These are phyloP conservation scores for Siphamia tubifer DNA, from an alignment of 2,113 vertebrate genomes.

Conservation along the genomic window DNA sequence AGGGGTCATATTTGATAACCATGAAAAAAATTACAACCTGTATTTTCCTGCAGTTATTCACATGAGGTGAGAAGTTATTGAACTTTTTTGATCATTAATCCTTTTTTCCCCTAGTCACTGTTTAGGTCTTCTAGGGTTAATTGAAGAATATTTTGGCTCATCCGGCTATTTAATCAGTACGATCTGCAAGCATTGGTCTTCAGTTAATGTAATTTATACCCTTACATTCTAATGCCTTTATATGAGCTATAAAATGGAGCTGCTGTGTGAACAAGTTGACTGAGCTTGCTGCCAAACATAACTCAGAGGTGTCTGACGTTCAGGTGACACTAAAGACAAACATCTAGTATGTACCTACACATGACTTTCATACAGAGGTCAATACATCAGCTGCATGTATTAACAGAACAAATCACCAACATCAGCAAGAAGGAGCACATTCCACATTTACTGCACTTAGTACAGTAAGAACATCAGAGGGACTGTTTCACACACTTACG, in stretches of 20 bases:
- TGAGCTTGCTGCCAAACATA: neutral
- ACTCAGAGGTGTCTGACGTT: neutral
- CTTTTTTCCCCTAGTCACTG: too few species aligned
- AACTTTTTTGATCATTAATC: too few species aligned
- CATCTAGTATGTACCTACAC: neutral
- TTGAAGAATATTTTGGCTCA: too few species aligned
- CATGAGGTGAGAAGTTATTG: too few species aligned
- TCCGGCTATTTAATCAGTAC: too few species aligned
- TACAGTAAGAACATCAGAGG: neutral
- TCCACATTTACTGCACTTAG: neutral
- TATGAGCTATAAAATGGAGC: too few species aligned
- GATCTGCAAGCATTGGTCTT: neutral
- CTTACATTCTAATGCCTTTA: neutral
- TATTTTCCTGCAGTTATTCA: too few species aligned
- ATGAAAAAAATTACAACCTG: too few species aligned
- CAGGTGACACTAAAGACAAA: constrained; percentile 1
- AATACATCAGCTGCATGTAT: neutral
- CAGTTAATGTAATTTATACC: neutral
- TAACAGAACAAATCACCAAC: neutral
- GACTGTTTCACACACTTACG: neutral
- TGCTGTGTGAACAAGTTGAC: neutral
- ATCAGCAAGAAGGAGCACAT: neutral
- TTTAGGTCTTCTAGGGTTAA: too few species aligned
- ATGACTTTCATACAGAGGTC: constrained; percentile 5
- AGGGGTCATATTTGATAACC: too few species aligned